A percentile compares a stretch with the other conserved stretches of the same genome.
These are phyloP conservation scores for Schizopygopsis malacanthus DNA, from an alignment of 2,797 vertebrate genomes.

Conservation along the genomic window DNA sequence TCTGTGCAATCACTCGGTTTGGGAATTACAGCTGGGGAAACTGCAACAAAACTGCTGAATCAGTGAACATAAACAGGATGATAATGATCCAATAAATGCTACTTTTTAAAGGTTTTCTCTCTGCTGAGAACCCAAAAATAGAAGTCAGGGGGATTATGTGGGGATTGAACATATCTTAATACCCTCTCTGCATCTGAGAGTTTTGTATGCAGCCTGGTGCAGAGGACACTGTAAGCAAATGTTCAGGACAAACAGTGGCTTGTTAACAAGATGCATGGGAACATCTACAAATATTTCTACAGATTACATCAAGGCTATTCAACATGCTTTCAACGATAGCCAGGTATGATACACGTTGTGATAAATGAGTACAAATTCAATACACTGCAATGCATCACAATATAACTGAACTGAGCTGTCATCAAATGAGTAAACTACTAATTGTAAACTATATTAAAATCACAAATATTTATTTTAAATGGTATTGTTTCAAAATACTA, in stretches of 20 bases:
- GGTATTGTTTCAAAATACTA: too few relatives aligned
- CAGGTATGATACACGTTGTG: neutral
- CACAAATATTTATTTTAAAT: too few relatives aligned
- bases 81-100: slow-evolving; percentile 18
- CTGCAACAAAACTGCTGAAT: slow-evolving; percentile 4
- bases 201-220: neutral
- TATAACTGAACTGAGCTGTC: neutral
- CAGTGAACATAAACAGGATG: slow-evolving; percentile 14
- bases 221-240: slow-evolving; percentile 13
- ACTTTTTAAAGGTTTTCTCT: neutral
- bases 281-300: slow-evolving; percentile 6
- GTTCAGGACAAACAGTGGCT: neutral
- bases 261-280: neutral
- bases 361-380: neutral
- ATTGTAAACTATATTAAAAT: too few relatives aligned
- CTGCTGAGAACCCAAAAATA: slow-evolving; percentile 5
- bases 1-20: neutral
- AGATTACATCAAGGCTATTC: neutral
- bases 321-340: neutral
- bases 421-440: too few relatives aligned
- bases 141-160: neutral
- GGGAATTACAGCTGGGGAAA: neutral
- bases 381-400: neutral
- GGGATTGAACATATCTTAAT: slow-evolving; percentile 9
- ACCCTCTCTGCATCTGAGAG: neutral